Evolutionary conservation across 92 coral and sea anemone genomes (phyloP).

Genomic region (Desmophyllum pertusum): DNA sequence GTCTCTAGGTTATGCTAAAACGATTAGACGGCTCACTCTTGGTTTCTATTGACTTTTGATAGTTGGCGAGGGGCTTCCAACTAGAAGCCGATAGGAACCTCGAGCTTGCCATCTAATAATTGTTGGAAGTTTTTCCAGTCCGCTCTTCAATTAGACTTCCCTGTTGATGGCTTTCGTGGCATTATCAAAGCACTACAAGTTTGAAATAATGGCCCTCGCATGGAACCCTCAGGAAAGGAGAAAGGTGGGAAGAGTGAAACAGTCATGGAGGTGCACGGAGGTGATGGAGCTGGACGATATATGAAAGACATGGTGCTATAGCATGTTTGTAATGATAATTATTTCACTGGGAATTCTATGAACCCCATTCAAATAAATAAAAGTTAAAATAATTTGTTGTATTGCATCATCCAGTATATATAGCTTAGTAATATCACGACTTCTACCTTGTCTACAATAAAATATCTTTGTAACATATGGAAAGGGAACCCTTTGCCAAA

Average conservation of each 20-base stretch:
- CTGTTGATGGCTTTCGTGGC: not conserved
- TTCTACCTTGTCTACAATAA: conserved; percentile 4
- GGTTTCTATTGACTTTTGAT: too few relatives aligned
- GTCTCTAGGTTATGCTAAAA: too few relatives aligned
- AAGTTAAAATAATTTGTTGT: not conserved
- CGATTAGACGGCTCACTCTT: too few relatives aligned
- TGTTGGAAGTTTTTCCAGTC: too few relatives aligned
- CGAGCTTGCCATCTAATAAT: too few relatives aligned
- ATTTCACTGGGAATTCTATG: not conserved
- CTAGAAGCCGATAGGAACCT: too few relatives aligned
- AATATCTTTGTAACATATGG: not conserved
- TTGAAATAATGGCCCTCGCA: not conserved
- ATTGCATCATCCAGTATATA: not conserved
- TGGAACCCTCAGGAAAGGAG: not conserved
- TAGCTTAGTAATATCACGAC: not conserved
- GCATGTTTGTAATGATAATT: not conserved
- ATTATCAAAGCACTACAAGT: not conserved
- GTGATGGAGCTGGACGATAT: not conserved
- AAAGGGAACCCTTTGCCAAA: not conserved
- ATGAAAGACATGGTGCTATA: not conserved
- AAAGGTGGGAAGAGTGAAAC: not conserved
- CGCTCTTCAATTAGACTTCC: not conserved
- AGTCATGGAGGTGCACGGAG: not conserved
- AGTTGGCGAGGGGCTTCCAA: too few relatives aligned
- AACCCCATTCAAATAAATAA: conserved; percentile 22